These are phyloP conservation scores for Trichacis sp. DNA, from an alignment of 2,888 invertebrate genomes.

Conservation along the genomic window DNA sequence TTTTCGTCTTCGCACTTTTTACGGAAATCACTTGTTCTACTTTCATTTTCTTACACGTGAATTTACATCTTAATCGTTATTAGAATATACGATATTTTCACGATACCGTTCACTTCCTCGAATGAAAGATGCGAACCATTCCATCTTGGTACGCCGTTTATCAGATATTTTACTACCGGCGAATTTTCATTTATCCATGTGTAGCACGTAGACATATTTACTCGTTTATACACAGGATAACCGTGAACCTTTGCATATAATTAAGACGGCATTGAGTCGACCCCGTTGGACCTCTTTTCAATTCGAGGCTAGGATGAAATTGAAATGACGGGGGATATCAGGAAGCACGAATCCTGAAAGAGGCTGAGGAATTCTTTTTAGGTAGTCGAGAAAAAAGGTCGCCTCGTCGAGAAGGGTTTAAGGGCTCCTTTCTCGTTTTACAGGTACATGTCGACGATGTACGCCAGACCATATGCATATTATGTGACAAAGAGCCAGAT, in stretches of 20 bases:
- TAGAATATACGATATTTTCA: neutral
- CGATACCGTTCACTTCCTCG: neutral
- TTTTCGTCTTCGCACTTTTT: no score
- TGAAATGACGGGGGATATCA: slow-evolving; percentile 44
- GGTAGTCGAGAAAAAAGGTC: slow-evolving; percentile 44
- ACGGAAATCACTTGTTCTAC: no score
- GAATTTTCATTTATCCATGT: slow-evolving; percentile 4
- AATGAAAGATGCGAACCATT: neutral
- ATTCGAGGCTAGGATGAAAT: slow-evolving; percentile 54
- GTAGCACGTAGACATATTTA: slow-evolving; percentile 11
- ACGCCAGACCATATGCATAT: slow-evolving; percentile 58
- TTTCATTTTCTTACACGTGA: no score
- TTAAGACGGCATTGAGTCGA: slow-evolving; percentile 65
- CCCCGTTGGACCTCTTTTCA: slow-evolving; percentile 60
- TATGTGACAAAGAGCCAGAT: slow-evolving; percentile 53
- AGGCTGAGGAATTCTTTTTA: slow-evolving; percentile 36
- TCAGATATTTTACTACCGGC: neutral
- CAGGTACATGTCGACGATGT: slow-evolving; percentile 56
- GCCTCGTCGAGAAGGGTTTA: slow-evolving; percentile 50
- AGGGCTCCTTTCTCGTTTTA: slow-evolving; percentile 51
- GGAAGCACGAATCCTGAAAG: slow-evolving; percentile 24
- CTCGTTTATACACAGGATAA: slow-evolving; percentile 46
- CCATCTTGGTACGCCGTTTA: neutral
- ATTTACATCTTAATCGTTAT: neutral
- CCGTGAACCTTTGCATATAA: slow-evolving; percentile 66